A percentile compares a stretch with the other conserved stretches of the same genome.
phyloP scores from a whole-genome alignment of 2,888 invertebrate species.

The Tanypteryx hageni region DNA sequence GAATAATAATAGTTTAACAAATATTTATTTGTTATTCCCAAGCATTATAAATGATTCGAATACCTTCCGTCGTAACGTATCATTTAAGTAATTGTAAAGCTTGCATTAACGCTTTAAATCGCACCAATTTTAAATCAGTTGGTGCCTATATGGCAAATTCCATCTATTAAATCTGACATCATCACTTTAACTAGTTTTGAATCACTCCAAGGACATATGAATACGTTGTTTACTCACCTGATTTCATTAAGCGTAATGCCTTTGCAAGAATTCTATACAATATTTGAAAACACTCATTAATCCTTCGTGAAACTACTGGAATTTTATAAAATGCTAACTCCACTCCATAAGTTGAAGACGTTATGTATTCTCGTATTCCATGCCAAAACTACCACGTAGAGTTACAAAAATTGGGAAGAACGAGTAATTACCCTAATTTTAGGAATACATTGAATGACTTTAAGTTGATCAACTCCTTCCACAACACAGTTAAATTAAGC shows the following conservation, averaged over 20 bases:
- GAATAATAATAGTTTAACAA: no score
- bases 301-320: background rate
- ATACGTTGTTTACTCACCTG: slow-evolving; percentile 11
- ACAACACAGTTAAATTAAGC: slow-evolving; percentile 24
- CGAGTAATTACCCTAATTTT: background rate
- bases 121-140: background rate
- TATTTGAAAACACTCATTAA: background rate
- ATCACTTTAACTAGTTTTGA: slow-evolving; percentile 17
- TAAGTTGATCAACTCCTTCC: background rate
- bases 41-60: no score
- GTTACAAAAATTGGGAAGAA: background rate
- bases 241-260: background rate
- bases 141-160: background rate
- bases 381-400: background rate
- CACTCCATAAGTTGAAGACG: slow-evolving; percentile 39
- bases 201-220: slow-evolving; percentile 26
- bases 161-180: slow-evolving; percentile 34
- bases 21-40: no score
- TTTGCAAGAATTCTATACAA: background rate
- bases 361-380: background rate
- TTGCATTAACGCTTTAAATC: background rate
- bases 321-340: slow-evolving; percentile 18
- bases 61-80: no score
- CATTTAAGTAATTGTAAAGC: no score
- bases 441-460: background rate